A percentile compares a stretch with the other conserved stretches of the same genome.
phyloP scores from a whole-genome alignment of 1,140 invertebrate genomes.

The Drosophila pectinifera region DNA sequence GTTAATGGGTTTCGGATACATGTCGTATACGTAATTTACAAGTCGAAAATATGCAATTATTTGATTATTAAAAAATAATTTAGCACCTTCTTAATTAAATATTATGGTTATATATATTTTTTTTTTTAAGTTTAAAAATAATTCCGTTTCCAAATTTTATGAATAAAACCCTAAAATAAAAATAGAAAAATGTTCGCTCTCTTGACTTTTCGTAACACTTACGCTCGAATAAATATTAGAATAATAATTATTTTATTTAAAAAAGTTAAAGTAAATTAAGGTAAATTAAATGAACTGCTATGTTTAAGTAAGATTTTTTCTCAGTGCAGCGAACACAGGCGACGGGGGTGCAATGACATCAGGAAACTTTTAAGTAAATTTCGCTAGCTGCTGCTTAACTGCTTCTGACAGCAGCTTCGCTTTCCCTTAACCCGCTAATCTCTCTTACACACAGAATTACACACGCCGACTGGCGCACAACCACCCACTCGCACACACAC shows the following conservation, averaged over 20 bases:
- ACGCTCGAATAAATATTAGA: background rate
- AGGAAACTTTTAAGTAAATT: conserved; percentile 62
- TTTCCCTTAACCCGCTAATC: conserved; percentile 38
- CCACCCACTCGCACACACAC: background rate
- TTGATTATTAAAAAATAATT: too few species aligned
- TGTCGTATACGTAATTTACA: background rate
- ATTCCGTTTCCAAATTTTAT: too few species aligned
- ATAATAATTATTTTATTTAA: background rate
- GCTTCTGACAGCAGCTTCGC: conserved; percentile 35
- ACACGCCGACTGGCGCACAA: conserved; percentile 4
- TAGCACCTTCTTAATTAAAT: background rate
- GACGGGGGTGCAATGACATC: conserved; percentile 46
- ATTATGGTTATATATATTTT: background rate
- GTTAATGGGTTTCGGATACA: background rate
- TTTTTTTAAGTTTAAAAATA: too few species aligned
- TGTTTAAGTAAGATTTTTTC: background rate
- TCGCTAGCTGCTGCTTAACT: conserved; percentile 34
- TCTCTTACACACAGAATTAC: conserved; percentile 28
- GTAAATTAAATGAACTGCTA: too few species aligned
- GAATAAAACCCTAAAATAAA: too few species aligned
- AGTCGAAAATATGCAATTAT: background rate
- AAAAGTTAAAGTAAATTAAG: background rate
- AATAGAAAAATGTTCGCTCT: too few species aligned
- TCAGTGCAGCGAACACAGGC: background rate
- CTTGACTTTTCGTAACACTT: too few species aligned